These are phyloP conservation scores for Helarctos malayanus DNA, from an alignment of 2,797 vertebrate genomes.

Conservation along the genomic window DNA sequence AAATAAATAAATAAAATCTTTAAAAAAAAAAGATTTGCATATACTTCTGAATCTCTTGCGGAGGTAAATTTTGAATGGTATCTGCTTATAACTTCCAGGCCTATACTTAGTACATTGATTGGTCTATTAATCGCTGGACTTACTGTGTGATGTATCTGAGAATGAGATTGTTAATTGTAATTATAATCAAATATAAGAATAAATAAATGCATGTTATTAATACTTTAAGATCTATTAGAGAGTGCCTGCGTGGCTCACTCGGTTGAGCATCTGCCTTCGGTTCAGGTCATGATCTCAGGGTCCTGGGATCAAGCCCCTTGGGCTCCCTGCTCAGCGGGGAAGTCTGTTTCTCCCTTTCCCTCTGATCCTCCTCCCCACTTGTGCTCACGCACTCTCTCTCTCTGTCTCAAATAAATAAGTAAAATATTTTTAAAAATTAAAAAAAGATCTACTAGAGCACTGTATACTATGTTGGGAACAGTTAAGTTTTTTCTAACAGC, in stretches of 20 bases:
- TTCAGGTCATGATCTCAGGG: too few relatives aligned
- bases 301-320: too few relatives aligned
- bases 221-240: too few relatives aligned
- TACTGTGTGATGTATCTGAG: background rate
- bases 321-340: too few relatives aligned
- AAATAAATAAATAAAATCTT: too few relatives aligned
- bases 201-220: background rate
- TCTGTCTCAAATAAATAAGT: too few relatives aligned
- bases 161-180: background rate
- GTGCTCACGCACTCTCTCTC: too few relatives aligned
- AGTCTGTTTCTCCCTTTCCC: too few relatives aligned
- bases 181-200: constrained; percentile 21
- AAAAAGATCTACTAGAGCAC: background rate
- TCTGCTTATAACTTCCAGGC: constrained; percentile 22
- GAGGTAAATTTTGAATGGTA: constrained; percentile 6
- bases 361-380: too few relatives aligned
- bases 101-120: background rate
- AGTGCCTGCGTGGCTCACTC: too few relatives aligned
- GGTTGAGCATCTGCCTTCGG: too few relatives aligned
- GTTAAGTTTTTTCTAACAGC: constrained; percentile 26
- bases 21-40: background rate
- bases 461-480: background rate
- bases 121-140: background rate
- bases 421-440: too few relatives aligned
- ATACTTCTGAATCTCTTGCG: constrained; percentile 13